These are phyloP conservation scores for Malurus melanocephalus DNA, from an alignment of 2,113 vertebrate genomes.

Conservation along the genomic window DNA sequence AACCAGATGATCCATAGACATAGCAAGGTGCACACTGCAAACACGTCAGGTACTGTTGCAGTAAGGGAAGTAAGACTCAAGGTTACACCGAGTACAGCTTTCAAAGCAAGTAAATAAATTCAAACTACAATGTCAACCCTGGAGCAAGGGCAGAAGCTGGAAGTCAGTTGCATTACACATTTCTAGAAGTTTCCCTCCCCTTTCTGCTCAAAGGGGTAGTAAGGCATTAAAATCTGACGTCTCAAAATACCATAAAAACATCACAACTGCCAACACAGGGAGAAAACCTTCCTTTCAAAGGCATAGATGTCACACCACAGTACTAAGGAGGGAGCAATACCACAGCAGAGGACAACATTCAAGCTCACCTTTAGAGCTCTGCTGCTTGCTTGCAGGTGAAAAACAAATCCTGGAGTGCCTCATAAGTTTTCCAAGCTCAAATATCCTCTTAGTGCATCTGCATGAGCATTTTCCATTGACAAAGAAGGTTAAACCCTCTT, in stretches of 20 bases:
- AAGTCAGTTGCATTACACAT: neutral
- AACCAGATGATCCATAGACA: neutral
- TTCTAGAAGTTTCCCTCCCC: neutral
- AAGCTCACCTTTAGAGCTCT: neutral
- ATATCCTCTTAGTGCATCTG: neutral
- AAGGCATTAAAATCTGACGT: neutral
- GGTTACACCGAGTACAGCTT: neutral
- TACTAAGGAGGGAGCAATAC: neutral
- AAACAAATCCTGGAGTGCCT: neutral
- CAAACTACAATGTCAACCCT: neutral
- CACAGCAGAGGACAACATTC: neutral
- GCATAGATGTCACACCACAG: neutral
- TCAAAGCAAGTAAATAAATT: slow-evolving; percentile 12
- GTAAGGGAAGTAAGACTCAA: neutral
- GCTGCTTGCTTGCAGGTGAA: neutral
- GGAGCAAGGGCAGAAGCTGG: slow-evolving; percentile 23
- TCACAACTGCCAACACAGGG: accelerated
- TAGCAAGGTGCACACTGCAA: neutral
- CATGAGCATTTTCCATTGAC: neutral
- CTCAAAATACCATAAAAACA: neutral
- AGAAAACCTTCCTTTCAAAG: neutral
- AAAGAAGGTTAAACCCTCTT: neutral
- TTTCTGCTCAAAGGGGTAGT: neutral
- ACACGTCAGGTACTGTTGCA: neutral
- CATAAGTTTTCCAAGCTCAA: neutral